Percentiles rank a stretch among this genome's conserved stretches.
phyloP scores from a whole-genome alignment of 2,888 invertebrate species.

The Thymelicus acteon region DNA sequence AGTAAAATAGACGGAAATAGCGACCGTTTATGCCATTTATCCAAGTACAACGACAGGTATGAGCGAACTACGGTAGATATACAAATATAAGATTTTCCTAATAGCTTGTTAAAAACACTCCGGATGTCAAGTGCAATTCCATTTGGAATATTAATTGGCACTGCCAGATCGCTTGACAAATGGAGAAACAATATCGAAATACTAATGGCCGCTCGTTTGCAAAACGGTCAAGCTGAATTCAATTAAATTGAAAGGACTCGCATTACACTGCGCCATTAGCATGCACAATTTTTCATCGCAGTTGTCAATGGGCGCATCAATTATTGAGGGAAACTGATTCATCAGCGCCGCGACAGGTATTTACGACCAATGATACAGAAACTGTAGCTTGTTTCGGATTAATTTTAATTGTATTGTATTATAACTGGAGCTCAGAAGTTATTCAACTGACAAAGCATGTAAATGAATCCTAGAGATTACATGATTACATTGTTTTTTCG shows the following conservation, averaged over 20 bases:
- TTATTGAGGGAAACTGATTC: conserved; percentile 58
- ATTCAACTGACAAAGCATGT: too few relatives aligned
- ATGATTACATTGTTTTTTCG: too few relatives aligned
- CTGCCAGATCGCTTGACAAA: conserved; percentile 18
- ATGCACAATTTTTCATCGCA: conserved; percentile 59
- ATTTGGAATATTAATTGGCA: conserved; percentile 11
- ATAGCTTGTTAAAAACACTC: background rate
- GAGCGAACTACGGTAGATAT: too few relatives aligned
- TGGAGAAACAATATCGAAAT: conserved; percentile 36
- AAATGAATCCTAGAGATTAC: too few relatives aligned
- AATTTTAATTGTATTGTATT: conserved; percentile 2
- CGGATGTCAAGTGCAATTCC: conserved; percentile 4
- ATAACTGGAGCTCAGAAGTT: too few relatives aligned
- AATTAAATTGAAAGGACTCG: conserved; percentile 54
- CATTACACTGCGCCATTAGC: conserved; percentile 52
- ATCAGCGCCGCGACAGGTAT: conserved; percentile 45
- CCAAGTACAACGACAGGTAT: too few relatives aligned
- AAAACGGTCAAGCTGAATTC: conserved; percentile 43
- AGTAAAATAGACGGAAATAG: too few relatives aligned
- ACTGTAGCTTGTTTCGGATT: background rate
- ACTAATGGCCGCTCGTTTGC: conserved; percentile 25
- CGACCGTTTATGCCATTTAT: too few relatives aligned
- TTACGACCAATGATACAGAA: conserved; percentile 4
- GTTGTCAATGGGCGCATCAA: conserved; percentile 54
- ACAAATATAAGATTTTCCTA: too few relatives aligned